Evolutionary conservation across 2,888 invertebrate species (phyloP).

Genomic region (Platycheirus rosarum): DNA sequence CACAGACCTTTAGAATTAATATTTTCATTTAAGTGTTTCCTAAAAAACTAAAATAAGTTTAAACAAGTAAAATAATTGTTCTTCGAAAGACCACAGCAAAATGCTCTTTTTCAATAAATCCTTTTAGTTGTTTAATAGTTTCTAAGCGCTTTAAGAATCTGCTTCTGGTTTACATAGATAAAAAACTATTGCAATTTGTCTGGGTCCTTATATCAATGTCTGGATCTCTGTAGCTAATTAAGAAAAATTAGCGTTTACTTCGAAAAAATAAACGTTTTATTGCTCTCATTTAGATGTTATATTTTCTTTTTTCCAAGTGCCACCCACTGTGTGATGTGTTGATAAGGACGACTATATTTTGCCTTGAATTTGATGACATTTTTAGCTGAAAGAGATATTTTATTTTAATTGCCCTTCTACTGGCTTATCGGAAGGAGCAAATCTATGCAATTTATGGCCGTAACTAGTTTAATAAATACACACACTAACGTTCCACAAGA

Average conservation of each 20-base stretch:
- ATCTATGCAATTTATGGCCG: constrained; percentile 73
- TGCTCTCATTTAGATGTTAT: constrained; percentile 44
- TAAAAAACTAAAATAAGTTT: too few species aligned
- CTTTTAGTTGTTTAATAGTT: too few species aligned
- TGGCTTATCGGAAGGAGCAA: constrained; percentile 68
- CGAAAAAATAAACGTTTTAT: constrained; percentile 54
- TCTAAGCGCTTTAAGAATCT: too few species aligned
- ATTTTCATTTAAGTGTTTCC: too few species aligned
- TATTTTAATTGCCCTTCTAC: constrained; percentile 69
- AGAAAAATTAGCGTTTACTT: constrained; percentile 59
- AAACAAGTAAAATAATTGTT: too few species aligned
- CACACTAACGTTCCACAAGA: constrained; percentile 33
- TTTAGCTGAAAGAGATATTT: constrained; percentile 34
- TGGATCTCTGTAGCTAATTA: constrained; percentile 63
- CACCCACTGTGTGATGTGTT: constrained; percentile 56
- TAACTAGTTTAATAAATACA: constrained; percentile 69
- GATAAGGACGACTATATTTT: constrained; percentile 42
- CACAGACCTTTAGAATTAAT: too few species aligned
- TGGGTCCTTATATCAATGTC: constrained; percentile 15
- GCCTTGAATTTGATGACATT: constrained; percentile 1
- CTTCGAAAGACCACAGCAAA: too few species aligned
- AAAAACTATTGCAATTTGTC: too few species aligned
- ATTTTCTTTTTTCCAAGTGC: constrained; percentile 38
- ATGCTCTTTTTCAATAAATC: too few species aligned
- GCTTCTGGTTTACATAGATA: too few species aligned